These are phyloP conservation scores for Chaetogeoica ovagalla DNA, from an alignment of 2,888 invertebrate species.

Conservation along the genomic window DNA sequence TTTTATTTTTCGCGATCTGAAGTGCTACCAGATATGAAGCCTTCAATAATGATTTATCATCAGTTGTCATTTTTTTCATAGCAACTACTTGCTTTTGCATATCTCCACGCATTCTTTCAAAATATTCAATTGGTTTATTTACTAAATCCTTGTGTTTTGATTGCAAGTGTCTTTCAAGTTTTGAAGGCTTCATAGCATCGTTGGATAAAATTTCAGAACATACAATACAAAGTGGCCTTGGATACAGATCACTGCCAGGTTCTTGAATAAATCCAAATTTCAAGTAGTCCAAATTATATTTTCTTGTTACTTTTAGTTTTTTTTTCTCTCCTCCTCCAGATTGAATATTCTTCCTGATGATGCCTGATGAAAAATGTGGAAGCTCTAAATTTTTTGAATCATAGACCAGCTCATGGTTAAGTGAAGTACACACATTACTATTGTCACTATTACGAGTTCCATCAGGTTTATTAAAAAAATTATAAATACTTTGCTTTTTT, in stretches of 20 bases:
- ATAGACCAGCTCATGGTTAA: background rate
- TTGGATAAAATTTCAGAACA: slow-evolving; percentile 56
- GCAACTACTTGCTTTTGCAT: no score
- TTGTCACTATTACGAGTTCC: background rate
- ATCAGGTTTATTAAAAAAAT: background rate
- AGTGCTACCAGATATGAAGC: no score
- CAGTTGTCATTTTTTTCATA: no score
- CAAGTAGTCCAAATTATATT: slow-evolving; percentile 46
- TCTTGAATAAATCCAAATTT: slow-evolving; percentile 44
- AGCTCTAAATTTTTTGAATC: slow-evolving; percentile 14
- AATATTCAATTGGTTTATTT: no score
- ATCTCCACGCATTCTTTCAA: no score
- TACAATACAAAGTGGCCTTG: slow-evolving; percentile 34
- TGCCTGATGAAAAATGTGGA: slow-evolving; percentile 8
- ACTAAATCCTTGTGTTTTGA: slow-evolving; percentile 55
- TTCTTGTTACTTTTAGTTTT: slow-evolving; percentile 22
- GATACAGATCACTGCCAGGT: slow-evolving; percentile 25
- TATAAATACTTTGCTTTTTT: slow-evolving; percentile 31
- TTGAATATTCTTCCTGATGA: slow-evolving; percentile 22
- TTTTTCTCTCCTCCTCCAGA: slow-evolving; percentile 7
- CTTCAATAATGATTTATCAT: no score
- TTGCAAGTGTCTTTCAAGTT: slow-evolving; percentile 55
- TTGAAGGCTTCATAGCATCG: slow-evolving; percentile 55
- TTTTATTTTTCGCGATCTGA: slow-evolving; percentile 9
- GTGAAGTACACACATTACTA: slow-evolving; percentile 16